phyloP scores from a whole-genome alignment of 2,888 invertebrate species.

The Synanthedon myopaeformis region DNA sequence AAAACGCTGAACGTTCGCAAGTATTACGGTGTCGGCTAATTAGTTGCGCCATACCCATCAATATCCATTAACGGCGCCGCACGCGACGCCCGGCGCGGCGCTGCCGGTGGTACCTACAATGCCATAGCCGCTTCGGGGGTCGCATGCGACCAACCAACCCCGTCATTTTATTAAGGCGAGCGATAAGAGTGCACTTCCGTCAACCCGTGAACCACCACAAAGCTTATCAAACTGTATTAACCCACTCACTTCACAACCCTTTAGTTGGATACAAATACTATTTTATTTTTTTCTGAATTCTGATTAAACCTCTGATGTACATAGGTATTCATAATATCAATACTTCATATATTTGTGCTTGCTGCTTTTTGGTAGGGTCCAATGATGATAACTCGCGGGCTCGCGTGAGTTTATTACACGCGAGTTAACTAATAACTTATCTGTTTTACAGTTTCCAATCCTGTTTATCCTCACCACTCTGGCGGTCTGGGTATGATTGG shows the following conservation, averaged over 20 bases:
- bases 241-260: background rate
- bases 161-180: constrained; percentile 33
- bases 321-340: too few relatives aligned
- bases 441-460: too few relatives aligned
- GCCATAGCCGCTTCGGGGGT: constrained; percentile 13
- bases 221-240: background rate
- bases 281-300: too few relatives aligned
- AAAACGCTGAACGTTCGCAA: constrained; percentile 23
- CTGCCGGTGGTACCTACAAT: constrained; percentile 7
- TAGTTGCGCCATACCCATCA: constrained; percentile 63
- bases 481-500: too few relatives aligned
- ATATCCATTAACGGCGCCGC: constrained; percentile 68
- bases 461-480: too few relatives aligned
- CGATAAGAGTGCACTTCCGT: constrained; percentile 51
- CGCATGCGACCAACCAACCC: constrained; percentile 35
- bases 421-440: too few relatives aligned
- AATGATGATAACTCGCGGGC: too few relatives aligned
- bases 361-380: too few relatives aligned
- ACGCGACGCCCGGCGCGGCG: constrained; percentile 41
- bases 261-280: too few relatives aligned
- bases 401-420: too few relatives aligned
- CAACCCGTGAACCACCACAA: constrained; percentile 13
- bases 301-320: too few relatives aligned
- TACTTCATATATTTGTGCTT: too few relatives aligned
- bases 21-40: constrained; percentile 49